Base-by-base conservation (phyloP, 1,140 invertebrate genomes). In the Zaprionus davidi region DNA sequence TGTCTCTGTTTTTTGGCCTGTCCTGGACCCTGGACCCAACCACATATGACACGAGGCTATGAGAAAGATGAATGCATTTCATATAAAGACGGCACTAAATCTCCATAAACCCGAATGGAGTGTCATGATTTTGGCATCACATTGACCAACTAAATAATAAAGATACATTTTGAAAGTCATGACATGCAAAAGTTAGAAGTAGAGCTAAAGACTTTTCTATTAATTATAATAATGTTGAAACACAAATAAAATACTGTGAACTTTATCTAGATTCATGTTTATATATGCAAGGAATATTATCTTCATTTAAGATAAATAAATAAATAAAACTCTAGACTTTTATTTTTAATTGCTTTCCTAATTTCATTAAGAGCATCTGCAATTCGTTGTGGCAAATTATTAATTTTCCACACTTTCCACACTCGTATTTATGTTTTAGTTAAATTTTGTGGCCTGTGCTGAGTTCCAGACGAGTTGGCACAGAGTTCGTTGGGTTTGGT, bases 41-140 rank as follows among this genome's bases (percentile, higher is more conserved):
- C 31, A 58, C 64, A 76, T 55, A 63, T 62, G 51, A 70, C 51
- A 59, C 41, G 62, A 26, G 65, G 22, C 44, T 36, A 68, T 56
- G 71, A 81, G 81, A 88, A 90, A 81, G 78, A 88, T 90, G 75
- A 88, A 90, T 88, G 81, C 70, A 84, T 88, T 88, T 78, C 66
- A 80, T 80, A 80, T 88, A 53, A 78, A 83, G 55, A 62, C 53
- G 60, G 66, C 67, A 70, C 62, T 65, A 46, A 66, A 51, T 26
- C 13, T 13, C 13, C 46, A 67, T 71, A 70, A 51, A 11, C 51
- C 68, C 9, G 5, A 7, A 26, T 49, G 12, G 22, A 11, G 46
- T 12, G 15, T 20, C 12, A 13, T 34, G 2, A 41, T 12, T 56
- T 24, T n/a, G 9, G 31, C 26, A 56, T 24, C 20, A 17, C 41